phyloP scores from a whole-genome alignment of 2,888 invertebrate genomes.

The Drosophila pseudotalamancana region DNA sequence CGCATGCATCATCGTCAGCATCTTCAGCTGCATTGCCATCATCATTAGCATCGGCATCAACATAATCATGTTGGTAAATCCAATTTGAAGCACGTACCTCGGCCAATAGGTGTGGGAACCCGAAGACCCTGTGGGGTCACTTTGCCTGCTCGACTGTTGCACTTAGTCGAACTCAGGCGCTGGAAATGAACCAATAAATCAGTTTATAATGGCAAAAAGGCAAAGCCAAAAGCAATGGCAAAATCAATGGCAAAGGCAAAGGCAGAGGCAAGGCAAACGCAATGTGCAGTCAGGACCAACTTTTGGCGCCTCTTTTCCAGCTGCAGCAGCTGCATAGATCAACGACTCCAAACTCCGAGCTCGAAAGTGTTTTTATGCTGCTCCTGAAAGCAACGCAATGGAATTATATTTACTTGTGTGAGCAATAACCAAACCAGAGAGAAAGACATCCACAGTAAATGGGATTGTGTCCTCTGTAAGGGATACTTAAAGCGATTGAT shows the following conservation, averaged over 20 bases:
- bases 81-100: slow-evolving; percentile 50
- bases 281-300: slow-evolving; percentile 61
- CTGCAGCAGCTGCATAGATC: slow-evolving; percentile 47
- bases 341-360: slow-evolving; percentile 45
- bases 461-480: slow-evolving; percentile 16
- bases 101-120: slow-evolving; percentile 19
- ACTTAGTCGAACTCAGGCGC: slow-evolving; percentile 45
- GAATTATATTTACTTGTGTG: slow-evolving; percentile 57
- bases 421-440: slow-evolving; percentile 23
- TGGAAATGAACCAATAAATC: slow-evolving; percentile 80
- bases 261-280: slow-evolving; percentile 22
- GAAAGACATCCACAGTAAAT: slow-evolving; percentile 20
- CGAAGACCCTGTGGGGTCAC: slow-evolving; percentile 31
- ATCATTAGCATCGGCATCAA: slow-evolving; percentile 34
- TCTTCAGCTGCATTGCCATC: slow-evolving; percentile 50
- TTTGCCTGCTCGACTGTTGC: slow-evolving; percentile 49
- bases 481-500: slow-evolving; percentile 29
- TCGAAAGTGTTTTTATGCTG: slow-evolving; percentile 44
- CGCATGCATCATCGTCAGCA: slow-evolving; percentile 64
- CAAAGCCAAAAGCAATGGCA: slow-evolving; percentile 24
- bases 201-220: slow-evolving; percentile 74
- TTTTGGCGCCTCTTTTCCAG: slow-evolving; percentile 54
- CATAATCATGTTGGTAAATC: slow-evolving; percentile 60
- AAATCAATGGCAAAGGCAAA: neutral
- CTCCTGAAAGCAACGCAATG: slow-evolving; percentile 44